Conservation (phyloP, 1,140 invertebrate genomes). For the Brachionus rubens region DNA sequence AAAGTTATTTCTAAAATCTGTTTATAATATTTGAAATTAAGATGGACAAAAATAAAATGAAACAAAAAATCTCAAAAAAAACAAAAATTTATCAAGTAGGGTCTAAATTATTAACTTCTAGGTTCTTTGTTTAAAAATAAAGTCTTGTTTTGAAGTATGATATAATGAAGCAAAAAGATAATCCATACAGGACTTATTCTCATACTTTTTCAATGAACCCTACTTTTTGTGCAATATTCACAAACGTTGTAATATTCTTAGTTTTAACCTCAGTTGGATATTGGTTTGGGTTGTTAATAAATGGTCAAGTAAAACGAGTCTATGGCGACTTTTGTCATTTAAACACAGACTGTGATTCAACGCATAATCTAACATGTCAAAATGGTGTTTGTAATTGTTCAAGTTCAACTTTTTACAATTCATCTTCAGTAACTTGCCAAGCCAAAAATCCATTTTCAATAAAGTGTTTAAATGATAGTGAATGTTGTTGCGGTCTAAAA, state of each 20-base stretch:
- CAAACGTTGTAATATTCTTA: not conserved
- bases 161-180: too few relatives aligned
- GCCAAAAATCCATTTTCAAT: not conserved
- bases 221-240: not conserved
- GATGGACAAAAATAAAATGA: too few relatives aligned
- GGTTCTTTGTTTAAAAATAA: too few relatives aligned
- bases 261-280: not conserved
- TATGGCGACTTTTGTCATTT: not conserved
- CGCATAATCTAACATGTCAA: not conserved
- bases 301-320: not conserved
- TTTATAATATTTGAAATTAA: too few relatives aligned
- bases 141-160: too few relatives aligned
- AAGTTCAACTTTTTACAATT: too few relatives aligned
- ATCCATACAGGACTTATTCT: not conserved
- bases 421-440: too few relatives aligned
- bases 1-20: too few relatives aligned
- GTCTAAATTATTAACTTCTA: too few relatives aligned
- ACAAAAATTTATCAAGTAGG: too few relatives aligned
- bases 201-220: not conserved
- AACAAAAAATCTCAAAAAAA: too few relatives aligned
- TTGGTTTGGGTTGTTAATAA: not conserved
- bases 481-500: not conserved
- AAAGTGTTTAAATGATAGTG: not conserved
- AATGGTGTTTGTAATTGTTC: not conserved
- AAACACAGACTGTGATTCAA: not conserved